A percentile compares a stretch with the other conserved stretches of the same genome.
Conservation (phyloP, 2,113 vertebrate genomes). For the Romanogobio albipinnatus region DNA sequence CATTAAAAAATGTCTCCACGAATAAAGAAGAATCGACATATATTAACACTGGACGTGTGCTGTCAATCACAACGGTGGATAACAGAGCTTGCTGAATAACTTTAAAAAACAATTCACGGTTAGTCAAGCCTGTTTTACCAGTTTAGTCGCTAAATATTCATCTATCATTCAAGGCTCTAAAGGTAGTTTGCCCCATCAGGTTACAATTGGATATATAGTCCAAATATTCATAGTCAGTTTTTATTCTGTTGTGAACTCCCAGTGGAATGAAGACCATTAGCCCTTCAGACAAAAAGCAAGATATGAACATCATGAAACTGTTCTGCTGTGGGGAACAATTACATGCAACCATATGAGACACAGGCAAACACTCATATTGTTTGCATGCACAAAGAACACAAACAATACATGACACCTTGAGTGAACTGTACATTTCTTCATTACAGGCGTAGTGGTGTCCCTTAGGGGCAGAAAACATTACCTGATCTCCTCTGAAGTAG, state of each 20-base stretch:
- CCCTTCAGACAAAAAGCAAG: not conserved
- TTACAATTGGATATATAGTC: not conserved
- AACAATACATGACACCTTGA: not conserved
- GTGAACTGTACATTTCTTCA: not conserved
- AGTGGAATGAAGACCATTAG: constrained; percentile 8
- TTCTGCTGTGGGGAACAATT: not conserved
- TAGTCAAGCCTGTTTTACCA: constrained; percentile 17
- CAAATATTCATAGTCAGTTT: not conserved
- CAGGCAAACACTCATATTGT: not conserved
- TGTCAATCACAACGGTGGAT: not conserved
- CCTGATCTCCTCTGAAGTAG: not conserved
- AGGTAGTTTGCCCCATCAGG: not conserved
- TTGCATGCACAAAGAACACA: not conserved
- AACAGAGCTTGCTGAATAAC: not conserved
- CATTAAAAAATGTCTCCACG: constrained; percentile 11
- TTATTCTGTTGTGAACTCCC: not conserved
- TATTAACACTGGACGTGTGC: constrained; percentile 5
- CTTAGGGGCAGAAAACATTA: not conserved
- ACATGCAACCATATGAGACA: not conserved
- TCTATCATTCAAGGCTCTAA: not conserved
- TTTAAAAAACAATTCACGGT: not conserved
- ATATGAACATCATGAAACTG: not conserved
- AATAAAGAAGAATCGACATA: not conserved
- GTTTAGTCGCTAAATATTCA: not conserved
- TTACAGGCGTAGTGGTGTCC: not conserved